A percentile compares a stretch with the other conserved stretches of the same genome.
These are phyloP conservation scores for Trematocara zebra DNA, from an alignment of 2,113 vertebrate species.

Conservation along the genomic window DNA sequence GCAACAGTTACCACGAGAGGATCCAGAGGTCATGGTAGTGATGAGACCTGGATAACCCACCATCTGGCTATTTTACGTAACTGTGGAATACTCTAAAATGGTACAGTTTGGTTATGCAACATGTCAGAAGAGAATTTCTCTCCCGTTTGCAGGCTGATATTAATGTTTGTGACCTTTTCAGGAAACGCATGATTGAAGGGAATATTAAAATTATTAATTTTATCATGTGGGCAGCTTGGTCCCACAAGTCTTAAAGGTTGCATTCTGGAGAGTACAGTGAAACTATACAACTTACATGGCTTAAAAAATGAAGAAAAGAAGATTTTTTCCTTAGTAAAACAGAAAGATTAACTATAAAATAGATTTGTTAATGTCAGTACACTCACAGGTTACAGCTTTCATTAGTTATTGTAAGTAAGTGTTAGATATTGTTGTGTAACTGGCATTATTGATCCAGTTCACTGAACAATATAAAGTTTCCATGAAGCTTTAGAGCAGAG, in stretches of 20 bases:
- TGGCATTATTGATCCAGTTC: neutral
- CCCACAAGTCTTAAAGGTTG: neutral
- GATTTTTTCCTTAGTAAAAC: neutral
- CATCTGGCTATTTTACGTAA: constrained; percentile 53
- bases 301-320: rapidly evolving
- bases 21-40: neutral
- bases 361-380: neutral
- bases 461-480: neutral
- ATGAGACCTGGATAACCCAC: neutral
- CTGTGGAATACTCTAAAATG: neutral
- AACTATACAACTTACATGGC: neutral
- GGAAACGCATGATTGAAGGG: neutral
- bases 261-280: neutral
- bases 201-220: neutral
- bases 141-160: neutral
- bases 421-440: neutral
- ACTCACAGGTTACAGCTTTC: neutral
- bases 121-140: neutral
- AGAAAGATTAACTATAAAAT: neutral
- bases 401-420: neutral
- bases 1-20: neutral
- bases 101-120: neutral
- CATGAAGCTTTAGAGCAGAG: neutral
- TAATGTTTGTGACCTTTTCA: neutral
- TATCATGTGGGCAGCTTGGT: neutral